A percentile compares a stretch with the other conserved stretches of the same genome.
phyloP scores from a whole-genome alignment of 1,140 invertebrate genomes.

The Trissolcus basalis region DNA sequence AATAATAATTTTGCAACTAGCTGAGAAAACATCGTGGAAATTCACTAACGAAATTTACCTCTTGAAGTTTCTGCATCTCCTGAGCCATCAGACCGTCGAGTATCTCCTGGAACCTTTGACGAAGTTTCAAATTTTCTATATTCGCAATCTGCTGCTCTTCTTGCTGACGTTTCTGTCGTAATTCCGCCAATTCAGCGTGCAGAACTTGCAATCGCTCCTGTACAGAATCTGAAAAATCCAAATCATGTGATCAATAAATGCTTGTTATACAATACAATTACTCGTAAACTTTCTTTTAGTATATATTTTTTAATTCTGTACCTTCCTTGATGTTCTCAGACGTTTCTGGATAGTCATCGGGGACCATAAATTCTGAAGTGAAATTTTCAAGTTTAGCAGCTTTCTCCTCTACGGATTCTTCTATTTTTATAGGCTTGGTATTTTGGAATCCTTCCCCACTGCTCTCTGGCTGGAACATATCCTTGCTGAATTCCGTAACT shows the following conservation, averaged over 20 bases:
- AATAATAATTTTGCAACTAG: background rate
- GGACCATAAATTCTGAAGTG: conserved; percentile 69
- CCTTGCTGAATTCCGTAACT: conserved; percentile 77
- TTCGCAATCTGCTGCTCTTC: conserved; percentile 89
- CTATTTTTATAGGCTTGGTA: conserved; percentile 47
- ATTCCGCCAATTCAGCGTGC: conserved; percentile 82
- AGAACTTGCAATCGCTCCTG: conserved; percentile 75
- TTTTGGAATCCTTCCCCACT: conserved; percentile 56
- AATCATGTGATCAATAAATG: background rate
- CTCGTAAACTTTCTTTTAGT: background rate
- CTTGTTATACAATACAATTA: background rate
- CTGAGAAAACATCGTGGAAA: background rate
- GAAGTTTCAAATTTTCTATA: conserved; percentile 89
- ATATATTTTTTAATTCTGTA: conserved; percentile 21
- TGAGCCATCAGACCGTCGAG: conserved; percentile 86
- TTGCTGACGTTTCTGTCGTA: conserved; percentile 83
- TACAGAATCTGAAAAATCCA: conserved; percentile 62
- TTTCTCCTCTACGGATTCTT: conserved; percentile 60
- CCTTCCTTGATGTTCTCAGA: conserved; percentile 61
- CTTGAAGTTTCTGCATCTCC: conserved; percentile 87
- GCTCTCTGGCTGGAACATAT: conserved; percentile 76
- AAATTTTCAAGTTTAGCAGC: conserved; percentile 68
- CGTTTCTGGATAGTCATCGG: conserved; percentile 66
- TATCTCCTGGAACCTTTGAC: conserved; percentile 88
- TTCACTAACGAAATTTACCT: conserved; percentile 75